Percentiles rank a stretch among this genome's conserved stretches.
phyloP scores from a whole-genome alignment of 1,140 invertebrate genomes.

The Macrocentrus cingulum region DNA sequence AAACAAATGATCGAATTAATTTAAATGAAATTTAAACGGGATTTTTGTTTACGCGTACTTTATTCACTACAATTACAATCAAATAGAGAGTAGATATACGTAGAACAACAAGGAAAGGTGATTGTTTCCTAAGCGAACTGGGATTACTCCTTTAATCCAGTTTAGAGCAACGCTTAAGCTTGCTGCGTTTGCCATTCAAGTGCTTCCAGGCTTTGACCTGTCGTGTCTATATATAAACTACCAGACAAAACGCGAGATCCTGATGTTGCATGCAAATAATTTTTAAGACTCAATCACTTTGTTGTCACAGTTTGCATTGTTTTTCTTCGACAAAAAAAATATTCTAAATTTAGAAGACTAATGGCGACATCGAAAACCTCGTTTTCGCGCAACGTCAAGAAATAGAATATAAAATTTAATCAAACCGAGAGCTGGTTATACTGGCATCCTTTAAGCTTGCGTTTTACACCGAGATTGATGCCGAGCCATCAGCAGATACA shows the following conservation, averaged over 20 bases:
- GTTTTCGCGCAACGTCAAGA: not conserved
- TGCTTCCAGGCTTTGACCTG: not conserved
- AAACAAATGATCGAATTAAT: no score
- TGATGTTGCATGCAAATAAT: no score
- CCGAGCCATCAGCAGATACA: not conserved
- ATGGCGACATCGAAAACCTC: not conserved
- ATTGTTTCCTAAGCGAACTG: not conserved
- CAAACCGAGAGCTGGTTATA: not conserved
- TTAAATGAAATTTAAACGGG: no score
- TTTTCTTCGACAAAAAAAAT: not conserved
- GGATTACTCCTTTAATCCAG: slow-evolving; percentile 1
- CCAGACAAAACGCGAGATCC: not conserved
- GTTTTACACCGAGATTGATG: not conserved
- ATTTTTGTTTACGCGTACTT: no score
- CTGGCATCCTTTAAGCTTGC: not conserved
- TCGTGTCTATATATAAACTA: not conserved
- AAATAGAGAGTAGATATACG: not conserved
- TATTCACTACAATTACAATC: not conserved
- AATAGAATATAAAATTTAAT: slow-evolving; percentile 14
- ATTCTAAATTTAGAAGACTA: not conserved
- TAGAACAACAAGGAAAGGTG: not conserved
- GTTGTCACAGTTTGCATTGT: no score
- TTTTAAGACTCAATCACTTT: no score
- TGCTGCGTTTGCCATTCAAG: not conserved
- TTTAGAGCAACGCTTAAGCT: slow-evolving; percentile 7